These are phyloP conservation scores for Gallinago stenura DNA, from an alignment of 2,797 vertebrate species.

Conservation along the genomic window DNA sequence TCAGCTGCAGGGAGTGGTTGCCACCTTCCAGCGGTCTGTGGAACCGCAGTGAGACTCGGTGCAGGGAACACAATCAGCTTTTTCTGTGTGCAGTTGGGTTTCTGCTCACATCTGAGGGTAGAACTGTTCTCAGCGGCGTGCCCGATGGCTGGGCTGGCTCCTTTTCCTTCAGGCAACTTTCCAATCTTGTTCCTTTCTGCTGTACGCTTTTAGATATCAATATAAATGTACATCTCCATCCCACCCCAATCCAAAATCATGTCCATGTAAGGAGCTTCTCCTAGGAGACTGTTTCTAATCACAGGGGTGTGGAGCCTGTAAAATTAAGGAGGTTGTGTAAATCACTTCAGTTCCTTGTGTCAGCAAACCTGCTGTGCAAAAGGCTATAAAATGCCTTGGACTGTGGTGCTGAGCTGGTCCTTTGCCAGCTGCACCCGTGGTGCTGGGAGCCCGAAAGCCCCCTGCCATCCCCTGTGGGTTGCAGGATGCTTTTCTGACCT, in stretches of 20 bases:
- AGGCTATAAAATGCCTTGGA: background rate
- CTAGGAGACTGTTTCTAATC: conserved; percentile 4
- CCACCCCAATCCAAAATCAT: background rate
- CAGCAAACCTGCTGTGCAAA: background rate
- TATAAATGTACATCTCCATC: background rate
- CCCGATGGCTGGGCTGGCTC: background rate
- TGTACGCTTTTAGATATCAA: background rate
- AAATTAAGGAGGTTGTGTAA: background rate
- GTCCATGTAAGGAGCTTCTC: background rate
- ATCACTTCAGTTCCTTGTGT: background rate
- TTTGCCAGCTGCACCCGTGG: accelerated
- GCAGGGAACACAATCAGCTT: background rate
- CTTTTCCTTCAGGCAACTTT: background rate
- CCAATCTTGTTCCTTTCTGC: background rate
- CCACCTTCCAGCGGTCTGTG: background rate
- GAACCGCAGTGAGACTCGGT: background rate
- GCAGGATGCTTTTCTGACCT: background rate
- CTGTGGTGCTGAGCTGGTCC: background rate
- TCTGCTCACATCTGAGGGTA: background rate
- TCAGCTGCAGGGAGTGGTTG: background rate
- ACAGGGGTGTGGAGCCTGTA: background rate
- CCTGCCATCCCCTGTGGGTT: background rate
- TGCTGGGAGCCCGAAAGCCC: background rate
- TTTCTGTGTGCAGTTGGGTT: background rate
- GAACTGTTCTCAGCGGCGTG: background rate